These are phyloP conservation scores for Taenaris catops DNA, from an alignment of 2,888 invertebrate species.

Conservation along the genomic window DNA sequence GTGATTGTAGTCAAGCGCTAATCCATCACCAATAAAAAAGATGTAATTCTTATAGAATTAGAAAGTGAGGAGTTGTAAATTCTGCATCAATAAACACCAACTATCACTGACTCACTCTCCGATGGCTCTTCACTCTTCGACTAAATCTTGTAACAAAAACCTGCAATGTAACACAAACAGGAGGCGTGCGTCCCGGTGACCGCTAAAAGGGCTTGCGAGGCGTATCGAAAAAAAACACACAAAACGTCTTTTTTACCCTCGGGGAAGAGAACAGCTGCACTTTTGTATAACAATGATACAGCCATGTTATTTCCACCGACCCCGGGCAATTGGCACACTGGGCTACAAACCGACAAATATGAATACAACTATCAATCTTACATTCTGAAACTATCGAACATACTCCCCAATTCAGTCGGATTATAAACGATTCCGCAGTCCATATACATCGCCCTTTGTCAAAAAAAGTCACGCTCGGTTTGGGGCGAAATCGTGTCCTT, in stretches of 20 bases:
- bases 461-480: conserved; percentile 74
- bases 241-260: conserved; percentile 74
- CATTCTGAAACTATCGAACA: conserved; percentile 9
- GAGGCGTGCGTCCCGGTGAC: conserved; percentile 56
- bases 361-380: conserved; percentile 28
- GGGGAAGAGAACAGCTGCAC: conserved; percentile 74
- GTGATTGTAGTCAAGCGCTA: no score
- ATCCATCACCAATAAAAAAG: no score
- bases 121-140: conserved; percentile 5
- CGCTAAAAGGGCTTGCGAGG: conserved; percentile 59
- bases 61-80: no score
- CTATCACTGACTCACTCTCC: no score
- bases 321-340: conserved; percentile 63
- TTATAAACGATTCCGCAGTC: conserved; percentile 52
- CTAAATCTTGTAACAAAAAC: conserved; percentile 15
- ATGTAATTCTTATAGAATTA: no score
- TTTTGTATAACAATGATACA: conserved; percentile 75
- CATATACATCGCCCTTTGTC: conserved; percentile 62
- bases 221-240: conserved; percentile 53
- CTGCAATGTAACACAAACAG: conserved; percentile 33
- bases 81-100: no score
- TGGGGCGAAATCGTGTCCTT: conserved; percentile 71
- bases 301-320: conserved; percentile 67
- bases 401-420: conserved; percentile 35
- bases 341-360: conserved; percentile 38